Evolutionary conservation across 1,140 invertebrate species (phyloP), one percentile per base, ranked within the genome.

Genomic region (Neodiprion fabricii): DNA sequence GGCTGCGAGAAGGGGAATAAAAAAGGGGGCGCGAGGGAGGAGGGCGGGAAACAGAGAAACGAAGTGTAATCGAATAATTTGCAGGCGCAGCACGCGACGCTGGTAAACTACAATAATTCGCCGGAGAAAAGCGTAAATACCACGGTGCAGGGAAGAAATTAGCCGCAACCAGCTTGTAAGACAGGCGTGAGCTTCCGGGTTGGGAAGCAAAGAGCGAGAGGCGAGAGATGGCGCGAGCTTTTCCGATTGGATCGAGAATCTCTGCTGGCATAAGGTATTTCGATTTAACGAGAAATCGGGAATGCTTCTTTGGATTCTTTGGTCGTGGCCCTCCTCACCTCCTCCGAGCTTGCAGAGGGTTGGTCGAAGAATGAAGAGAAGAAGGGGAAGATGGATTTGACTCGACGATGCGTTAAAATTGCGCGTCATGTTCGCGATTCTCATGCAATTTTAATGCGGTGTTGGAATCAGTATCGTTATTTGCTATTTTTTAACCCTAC

Each of bases 51-150:
- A 61, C 53, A 12, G 53, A 61, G n/a, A 61, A 61, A 61, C 53
- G 53, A 61, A 61, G 53, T 61, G 53, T 61, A 61, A 61, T 61
- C 53, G 53, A 61, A 61, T 61, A 61, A 61, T 61, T 61, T 17
- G 53, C 53, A 61, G 53, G 53, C 53, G 53, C n/a, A 61, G 53
- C 53, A 61, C 53, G 53, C 53, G 53, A 61, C 2, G 53, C 11
- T 61, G 53, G 53, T 61, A 61, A 61, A 61, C 53, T 61, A 61
- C 53, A 61, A 61, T 61, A 61, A 61, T 61, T 61, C 53, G 53
- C 8, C 9, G n/a, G 53, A 61, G 53, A 61, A 61, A 61, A 61
- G 11, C 53, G 53, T 61, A 61, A 61, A 61, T 61, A 61, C 28
- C 28, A 9, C 53, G 53, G 53, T 61, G 53, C n/a, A 61, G 9